A percentile compares a stretch with the other conserved stretches of the same genome.
Conservation (phyloP, 2,888 invertebrate genomes). For the Actias luna region DNA sequence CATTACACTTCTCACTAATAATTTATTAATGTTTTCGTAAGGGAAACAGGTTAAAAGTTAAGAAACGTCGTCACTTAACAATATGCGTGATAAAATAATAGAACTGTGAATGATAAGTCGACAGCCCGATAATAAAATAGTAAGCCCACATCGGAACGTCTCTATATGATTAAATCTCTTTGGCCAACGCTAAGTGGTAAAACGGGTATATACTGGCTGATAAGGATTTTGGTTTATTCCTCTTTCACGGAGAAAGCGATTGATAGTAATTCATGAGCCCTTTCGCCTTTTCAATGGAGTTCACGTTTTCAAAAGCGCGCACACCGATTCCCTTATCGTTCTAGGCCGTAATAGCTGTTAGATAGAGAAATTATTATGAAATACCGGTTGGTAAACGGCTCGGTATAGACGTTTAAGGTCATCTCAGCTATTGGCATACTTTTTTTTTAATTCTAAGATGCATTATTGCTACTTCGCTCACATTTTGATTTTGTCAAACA, state of each 20-base stretch:
- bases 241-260: not conserved
- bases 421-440: too few species aligned
- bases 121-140: too few species aligned
- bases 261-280: not conserved
- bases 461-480: too few species aligned
- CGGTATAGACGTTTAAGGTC: not conserved
- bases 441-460: too few species aligned
- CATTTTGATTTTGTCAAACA: too few species aligned
- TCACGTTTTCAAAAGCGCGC: not conserved
- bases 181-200: conserved; percentile 5
- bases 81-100: too few species aligned
- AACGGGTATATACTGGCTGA: conserved; percentile 12
- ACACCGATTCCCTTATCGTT: not conserved
- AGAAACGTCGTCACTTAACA: too few species aligned
- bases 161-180: not conserved
- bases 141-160: too few species aligned
- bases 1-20: too few species aligned
- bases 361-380: not conserved
- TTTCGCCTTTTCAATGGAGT: conserved; percentile 5
- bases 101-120: too few species aligned
- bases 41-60: too few species aligned
- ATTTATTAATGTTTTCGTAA: too few species aligned
- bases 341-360: not conserved
- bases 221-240: conserved; percentile 11
- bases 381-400: not conserved